Evolutionary conservation across 1,140 invertebrate species (phyloP), one percentile per base, ranked within the genome.

Genomic region (Leptopilina clavipes): DNA sequence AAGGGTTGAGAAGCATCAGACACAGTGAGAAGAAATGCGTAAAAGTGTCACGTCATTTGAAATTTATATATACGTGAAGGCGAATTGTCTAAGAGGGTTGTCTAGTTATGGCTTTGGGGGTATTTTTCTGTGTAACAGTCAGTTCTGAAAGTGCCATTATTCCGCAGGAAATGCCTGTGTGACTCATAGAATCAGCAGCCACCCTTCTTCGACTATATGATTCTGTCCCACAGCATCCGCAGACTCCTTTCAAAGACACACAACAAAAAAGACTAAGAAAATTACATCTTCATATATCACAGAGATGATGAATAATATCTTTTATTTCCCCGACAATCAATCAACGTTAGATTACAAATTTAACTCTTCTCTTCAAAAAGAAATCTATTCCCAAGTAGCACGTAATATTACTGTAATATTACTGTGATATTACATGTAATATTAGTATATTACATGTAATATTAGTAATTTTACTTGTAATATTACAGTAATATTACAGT

Each of bases 71-170:
- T 40, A 31, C 25, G 37, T 40, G 48, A n/a, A 6, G 48, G 48
- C 12, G 48, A 52, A 52, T 52, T 52, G 48, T 52, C n/a, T 52
- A 52, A 52, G 48, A 52, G 48, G n/a, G 48, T 52, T 52, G 48
- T 17, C 48, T 52, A 52, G 48, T 52, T 52, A 52, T 52, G 48
- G 48, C 48, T 52, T 52, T 52, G 48, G 48, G 48, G 48, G 48
- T 52, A 52, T 52, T 52, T 52, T 52, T 52, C 12, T 52, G 48
- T 52, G 48, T 52, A 52, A 52, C 48, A 52, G 48, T 6, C 48
- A 52, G 48, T 52, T 52, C 48, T 52, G 48, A 52, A 52, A 52
- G 48, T 17, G 48, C 48, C 48, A 52, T 52, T 52, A 52, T 52
- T 52, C 48, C 14, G n/a, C 48, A 17, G 48, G 48, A 52, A 17